These are phyloP conservation scores for Lepidurus apus DNA, from an alignment of 1,140 invertebrate species.

Conservation along the genomic window DNA sequence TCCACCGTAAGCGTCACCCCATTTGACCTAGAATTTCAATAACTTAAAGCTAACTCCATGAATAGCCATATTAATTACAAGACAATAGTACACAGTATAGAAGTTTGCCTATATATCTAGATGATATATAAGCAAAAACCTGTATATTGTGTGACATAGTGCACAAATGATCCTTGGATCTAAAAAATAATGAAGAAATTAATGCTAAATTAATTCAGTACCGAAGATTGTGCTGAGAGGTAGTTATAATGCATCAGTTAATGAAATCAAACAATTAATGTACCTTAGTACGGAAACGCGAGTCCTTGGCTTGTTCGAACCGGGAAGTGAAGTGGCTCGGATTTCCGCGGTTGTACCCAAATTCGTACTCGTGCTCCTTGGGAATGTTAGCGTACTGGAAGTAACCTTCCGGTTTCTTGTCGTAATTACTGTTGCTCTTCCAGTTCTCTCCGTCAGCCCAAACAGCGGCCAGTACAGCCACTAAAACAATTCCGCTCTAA, in stretches of 20 bases:
- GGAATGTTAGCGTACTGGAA: slow-evolving; percentile 57
- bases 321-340: slow-evolving; percentile 62
- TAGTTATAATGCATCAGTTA: no score
- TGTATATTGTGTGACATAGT: no score
- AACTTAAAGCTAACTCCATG: neutral
- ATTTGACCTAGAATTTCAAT: slow-evolving; percentile 59
- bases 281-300: slow-evolving; percentile 30
- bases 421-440: neutral
- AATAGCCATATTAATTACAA: no score
- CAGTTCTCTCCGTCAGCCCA: neutral
- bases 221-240: no score
- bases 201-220: no score
- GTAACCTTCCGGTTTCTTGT: slow-evolving; percentile 28
- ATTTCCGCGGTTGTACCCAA: slow-evolving; percentile 61
- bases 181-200: no score
- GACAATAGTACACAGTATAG: no score
- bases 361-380: slow-evolving; percentile 59
- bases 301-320: slow-evolving; percentile 54
- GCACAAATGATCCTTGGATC: no score
- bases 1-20: slow-evolving; percentile 75
- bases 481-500: neutral
- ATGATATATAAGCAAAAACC: no score
- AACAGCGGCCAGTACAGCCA: neutral
- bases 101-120: no score
- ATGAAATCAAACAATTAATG: no score